Base-by-base conservation (phyloP, 2,113 vertebrate genomes). In the Menidia beryllina region DNA sequence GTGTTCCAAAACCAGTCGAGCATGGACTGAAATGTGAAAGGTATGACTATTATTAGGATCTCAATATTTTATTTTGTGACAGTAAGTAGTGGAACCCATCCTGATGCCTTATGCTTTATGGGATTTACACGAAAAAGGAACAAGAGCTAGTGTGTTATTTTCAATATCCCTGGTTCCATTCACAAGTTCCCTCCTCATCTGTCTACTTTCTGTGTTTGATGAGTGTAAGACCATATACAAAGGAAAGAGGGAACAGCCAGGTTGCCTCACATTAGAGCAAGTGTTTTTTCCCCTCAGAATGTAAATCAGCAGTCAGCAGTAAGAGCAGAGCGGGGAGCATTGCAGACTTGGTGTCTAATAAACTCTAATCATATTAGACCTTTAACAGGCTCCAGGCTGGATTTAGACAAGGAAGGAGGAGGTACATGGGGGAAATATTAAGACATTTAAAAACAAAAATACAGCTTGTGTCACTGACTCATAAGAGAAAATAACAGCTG, bases 361-460 rank as follows among this genome's bases (percentile, higher is more conserved):
- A 87, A 86, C 82, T 59, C 48, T 90, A 88, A 91, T 88, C 84
- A 87, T 67, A 89, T 90, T 83, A 87, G 75, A 75, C 79, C 79
- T 78, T 74, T 73, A 87, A 86, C 77, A 57, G 67, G 69, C 80
- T 90, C 71, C 81, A 84, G 80, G 3, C 68, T 69, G 79, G 74
- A 77, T 86, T 80, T 63, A 82, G 66, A 81, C 43, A 3, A 65
- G 27, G 50, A 70, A 63, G 58, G 43, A 64, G 65, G 81, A 71
- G 69, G 62, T 23, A 70, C 65, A 48, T 0, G 4, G 51, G 52
- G 65, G 71, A 60, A 74, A 71, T 63, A 75, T 21, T 39, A 45
- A n/a, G 14, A 26, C 1, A n/a, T n/a, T n/a, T n/a, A n/a, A 3
- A 11, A 57, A 55, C 53, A 57, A 73, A 34, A 77, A 68, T 20